phyloP scores from a whole-genome alignment of 2,888 invertebrate species.

The Hemaris fuciformis region DNA sequence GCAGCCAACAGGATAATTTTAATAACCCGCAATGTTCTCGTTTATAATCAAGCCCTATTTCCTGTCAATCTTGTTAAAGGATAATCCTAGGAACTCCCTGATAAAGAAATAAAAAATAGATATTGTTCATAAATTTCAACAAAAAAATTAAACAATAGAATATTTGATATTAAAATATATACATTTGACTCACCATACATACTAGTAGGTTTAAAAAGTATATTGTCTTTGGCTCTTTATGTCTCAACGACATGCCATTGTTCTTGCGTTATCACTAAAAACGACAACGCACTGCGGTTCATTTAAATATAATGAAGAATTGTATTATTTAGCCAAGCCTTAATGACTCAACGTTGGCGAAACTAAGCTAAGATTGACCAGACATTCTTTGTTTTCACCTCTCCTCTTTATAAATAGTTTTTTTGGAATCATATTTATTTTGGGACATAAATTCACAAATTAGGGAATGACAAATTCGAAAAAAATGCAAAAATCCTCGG shows the following conservation, averaged over 20 bases:
- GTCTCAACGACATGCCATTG: constrained; percentile 9
- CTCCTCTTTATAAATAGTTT: not conserved
- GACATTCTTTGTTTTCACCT: not conserved
- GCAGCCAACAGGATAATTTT: no score
- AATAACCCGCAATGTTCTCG: no score
- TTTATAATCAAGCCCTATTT: no score
- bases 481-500: no score
- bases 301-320: constrained; percentile 10
- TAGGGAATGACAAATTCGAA: no score
- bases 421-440: not conserved
- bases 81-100: no score
- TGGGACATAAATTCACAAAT: no score
- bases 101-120: no score
- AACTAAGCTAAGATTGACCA: not conserved
- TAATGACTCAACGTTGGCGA: constrained; percentile 1
- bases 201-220: constrained; percentile 13
- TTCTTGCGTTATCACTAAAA: not conserved
- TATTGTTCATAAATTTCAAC: not conserved
- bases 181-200: constrained; percentile 6
- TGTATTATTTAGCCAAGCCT: constrained; percentile 6
- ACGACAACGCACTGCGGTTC: not conserved
- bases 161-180: not conserved
- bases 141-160: not conserved
- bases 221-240: not conserved
- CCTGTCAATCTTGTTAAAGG: no score